Conservation (phyloP, 1,140 invertebrate species). For the Bombus confusus region DNA sequence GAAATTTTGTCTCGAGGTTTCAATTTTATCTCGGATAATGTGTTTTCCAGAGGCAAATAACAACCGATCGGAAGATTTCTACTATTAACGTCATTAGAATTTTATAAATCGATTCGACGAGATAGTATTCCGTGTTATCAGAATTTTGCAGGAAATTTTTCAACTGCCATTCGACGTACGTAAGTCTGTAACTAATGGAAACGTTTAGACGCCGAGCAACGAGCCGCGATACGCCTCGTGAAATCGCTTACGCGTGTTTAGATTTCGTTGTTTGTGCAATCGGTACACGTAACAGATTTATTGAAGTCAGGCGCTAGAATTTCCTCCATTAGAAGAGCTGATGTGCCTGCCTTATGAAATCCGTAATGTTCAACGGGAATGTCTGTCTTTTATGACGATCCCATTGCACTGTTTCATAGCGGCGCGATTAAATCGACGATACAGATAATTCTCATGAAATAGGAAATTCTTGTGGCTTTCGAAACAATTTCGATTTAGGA, state of each 20-base stretch:
- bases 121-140: neutral
- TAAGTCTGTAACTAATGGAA: neutral
- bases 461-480: neutral
- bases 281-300: conserved; percentile 1
- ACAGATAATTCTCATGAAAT: neutral
- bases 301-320: neutral
- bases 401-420: neutral
- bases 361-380: neutral
- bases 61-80: too few relatives aligned
- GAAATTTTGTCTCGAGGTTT: too few relatives aligned
- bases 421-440: neutral
- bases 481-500: conserved; percentile 1
- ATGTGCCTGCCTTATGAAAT: neutral
- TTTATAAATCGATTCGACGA: neutral
- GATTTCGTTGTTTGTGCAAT: conserved; percentile 25
- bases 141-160: neutral
- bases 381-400: too few relatives aligned
- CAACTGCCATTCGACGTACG: neutral
- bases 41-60: neutral
- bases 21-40: too few relatives aligned
- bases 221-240: neutral
- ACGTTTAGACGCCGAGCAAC: conserved; percentile 23
- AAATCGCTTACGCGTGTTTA: conserved; percentile 15
- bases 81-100: neutral
- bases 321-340: neutral